phyloP scores from a whole-genome alignment of 1,140 invertebrate species.

The Heliconius hermathena region DNA sequence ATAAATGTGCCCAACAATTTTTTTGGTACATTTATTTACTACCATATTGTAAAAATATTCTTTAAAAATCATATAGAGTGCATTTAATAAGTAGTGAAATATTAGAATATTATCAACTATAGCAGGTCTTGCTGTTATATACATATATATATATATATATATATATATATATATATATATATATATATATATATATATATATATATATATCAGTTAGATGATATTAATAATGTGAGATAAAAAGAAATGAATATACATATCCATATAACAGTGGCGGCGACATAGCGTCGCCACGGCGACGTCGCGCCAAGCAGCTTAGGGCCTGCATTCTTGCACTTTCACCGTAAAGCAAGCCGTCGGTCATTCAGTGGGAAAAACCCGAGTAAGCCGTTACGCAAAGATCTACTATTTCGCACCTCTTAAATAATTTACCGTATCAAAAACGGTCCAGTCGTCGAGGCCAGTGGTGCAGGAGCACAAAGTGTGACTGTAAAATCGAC shows the following conservation, averaged over 20 bases:
- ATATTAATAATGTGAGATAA: constrained; percentile 33
- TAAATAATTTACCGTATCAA: constrained; percentile 25
- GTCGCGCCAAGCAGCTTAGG: constrained; percentile 35
- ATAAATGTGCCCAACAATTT: neutral
- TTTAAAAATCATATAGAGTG: too few relatives aligned
- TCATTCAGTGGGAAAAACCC: constrained; percentile 47
- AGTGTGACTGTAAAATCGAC: too few relatives aligned
- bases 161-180: too few relatives aligned
- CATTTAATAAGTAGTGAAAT: too few relatives aligned
- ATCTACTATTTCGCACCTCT: constrained; percentile 39
- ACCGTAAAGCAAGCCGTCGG: constrained; percentile 47
- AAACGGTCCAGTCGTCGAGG: neutral
- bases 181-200: too few relatives aligned
- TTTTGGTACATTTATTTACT: constrained; percentile 36
- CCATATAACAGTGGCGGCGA: constrained; percentile 20
- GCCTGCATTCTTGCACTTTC: constrained; percentile 68
- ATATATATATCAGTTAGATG: constrained; percentile 38
- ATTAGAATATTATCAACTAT: too few relatives aligned
- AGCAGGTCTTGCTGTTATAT: too few relatives aligned
- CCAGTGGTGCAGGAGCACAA: too few relatives aligned
- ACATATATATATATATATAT: too few relatives aligned
- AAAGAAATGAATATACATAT: constrained; percentile 27
- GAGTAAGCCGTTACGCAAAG: constrained; percentile 61
- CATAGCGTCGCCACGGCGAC: constrained; percentile 33
- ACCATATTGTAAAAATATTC: neutral